phyloP scores from a whole-genome alignment of 2,113 vertebrate genomes.

The Accipiter cooperii region DNA sequence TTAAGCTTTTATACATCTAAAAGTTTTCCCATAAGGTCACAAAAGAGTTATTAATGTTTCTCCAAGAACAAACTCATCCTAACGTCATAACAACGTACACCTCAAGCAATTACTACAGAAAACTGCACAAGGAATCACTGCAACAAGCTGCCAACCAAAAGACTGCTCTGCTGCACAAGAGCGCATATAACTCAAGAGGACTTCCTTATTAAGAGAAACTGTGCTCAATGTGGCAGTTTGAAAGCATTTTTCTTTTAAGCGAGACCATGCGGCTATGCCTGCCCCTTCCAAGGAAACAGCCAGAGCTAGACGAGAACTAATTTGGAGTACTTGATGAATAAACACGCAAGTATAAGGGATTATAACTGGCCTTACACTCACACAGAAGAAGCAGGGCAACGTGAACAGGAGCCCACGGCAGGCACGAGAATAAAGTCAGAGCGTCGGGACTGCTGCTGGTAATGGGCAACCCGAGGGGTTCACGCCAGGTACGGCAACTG shows the following conservation, averaged over 20 bases:
- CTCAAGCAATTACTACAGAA: background rate
- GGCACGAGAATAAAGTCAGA: background rate
- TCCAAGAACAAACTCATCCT: background rate
- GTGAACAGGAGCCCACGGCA: background rate
- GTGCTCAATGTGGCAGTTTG: background rate
- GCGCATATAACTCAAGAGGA: background rate
- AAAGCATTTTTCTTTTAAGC: background rate
- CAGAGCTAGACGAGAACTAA: background rate
- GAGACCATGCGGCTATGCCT: accelerated
- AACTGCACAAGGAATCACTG: background rate
- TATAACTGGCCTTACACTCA: background rate
- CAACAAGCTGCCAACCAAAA: background rate
- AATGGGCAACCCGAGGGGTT: background rate
- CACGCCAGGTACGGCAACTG: background rate
- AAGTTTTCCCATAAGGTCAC: background rate
- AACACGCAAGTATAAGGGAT: background rate
- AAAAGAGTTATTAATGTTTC: background rate
- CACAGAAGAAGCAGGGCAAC: background rate
- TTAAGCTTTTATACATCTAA: background rate
- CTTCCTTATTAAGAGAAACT: background rate
- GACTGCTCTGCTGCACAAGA: background rate
- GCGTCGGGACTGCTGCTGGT: background rate
- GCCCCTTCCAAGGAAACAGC: background rate
- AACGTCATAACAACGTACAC: background rate
- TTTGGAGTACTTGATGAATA: background rate